Conservation (phyloP, 2,797 vertebrate species). For the Macropodus opercularis region DNA sequence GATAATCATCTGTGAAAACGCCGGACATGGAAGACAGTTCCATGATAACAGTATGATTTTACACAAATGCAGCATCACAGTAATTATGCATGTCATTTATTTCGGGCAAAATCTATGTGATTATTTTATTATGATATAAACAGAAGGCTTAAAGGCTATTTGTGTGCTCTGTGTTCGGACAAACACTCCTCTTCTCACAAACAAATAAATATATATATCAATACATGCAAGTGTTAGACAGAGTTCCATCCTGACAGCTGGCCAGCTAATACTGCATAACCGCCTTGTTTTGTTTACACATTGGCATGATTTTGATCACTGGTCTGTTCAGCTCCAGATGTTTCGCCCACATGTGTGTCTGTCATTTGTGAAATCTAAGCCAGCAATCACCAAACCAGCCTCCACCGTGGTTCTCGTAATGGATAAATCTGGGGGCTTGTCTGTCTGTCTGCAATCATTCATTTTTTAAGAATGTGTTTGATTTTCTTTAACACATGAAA, state of each 20-base stretch:
- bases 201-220: slow-evolving; percentile 37
- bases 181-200: neutral
- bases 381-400: slow-evolving; percentile 6
- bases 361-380: slow-evolving; percentile 19
- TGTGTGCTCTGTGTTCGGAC: too few relatives aligned
- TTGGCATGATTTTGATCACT: slow-evolving; percentile 77
- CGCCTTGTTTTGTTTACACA: slow-evolving; percentile 72
- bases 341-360: slow-evolving; percentile 66
- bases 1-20: slow-evolving; percentile 75
- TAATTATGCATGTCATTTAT: slow-evolving; percentile 51
- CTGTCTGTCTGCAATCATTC: too few relatives aligned
- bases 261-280: slow-evolving; percentile 50
- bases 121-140: slow-evolving; percentile 35
- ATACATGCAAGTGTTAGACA: slow-evolving; percentile 28
- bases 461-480: too few relatives aligned
- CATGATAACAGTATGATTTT: slow-evolving; percentile 54
- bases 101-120: slow-evolving; percentile 31
- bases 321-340: slow-evolving; percentile 79
- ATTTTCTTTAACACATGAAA: slow-evolving; percentile 25
- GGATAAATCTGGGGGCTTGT: neutral
- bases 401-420: neutral
- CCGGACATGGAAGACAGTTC: slow-evolving; percentile 48
- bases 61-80: slow-evolving; percentile 43
- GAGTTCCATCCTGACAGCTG: slow-evolving; percentile 69
- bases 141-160: too few relatives aligned